phyloP scores from a whole-genome alignment of 2,113 vertebrate species.

The Limnothrissa miodon region DNA sequence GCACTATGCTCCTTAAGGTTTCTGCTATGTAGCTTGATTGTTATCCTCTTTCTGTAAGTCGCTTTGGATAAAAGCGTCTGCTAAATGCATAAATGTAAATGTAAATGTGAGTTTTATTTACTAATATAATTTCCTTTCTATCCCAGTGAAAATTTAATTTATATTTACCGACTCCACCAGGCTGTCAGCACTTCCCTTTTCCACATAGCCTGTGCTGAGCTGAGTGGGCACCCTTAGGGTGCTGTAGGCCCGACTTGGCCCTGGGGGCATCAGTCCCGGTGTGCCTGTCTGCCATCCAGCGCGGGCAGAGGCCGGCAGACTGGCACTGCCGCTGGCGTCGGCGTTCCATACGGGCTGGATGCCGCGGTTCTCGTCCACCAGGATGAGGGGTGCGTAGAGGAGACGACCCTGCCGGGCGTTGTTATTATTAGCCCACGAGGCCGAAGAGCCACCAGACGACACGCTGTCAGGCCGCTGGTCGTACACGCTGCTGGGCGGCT shows the following conservation, averaged over 20 bases:
- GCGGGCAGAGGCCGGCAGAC: constrained; percentile 51
- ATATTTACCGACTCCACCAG: constrained; percentile 86
- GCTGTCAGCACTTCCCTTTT: constrained; percentile 85
- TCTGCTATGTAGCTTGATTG: no score
- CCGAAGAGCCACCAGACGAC: constrained; percentile 56
- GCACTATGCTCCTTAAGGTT: no score
- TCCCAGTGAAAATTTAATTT: not conserved
- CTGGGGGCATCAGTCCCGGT: constrained; percentile 39
- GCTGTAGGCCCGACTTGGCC: constrained; percentile 71
- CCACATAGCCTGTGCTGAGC: constrained; percentile 59
- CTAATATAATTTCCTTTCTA: no score
- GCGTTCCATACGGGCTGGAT: constrained; percentile 49
- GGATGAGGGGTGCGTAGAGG: constrained; percentile 82
- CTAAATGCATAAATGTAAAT: no score
- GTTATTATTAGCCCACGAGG: constrained; percentile 79
- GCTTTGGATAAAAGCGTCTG: no score
- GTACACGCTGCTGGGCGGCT: constrained; percentile 55
- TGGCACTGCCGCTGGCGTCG: constrained; percentile 42
- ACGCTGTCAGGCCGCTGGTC: constrained; percentile 59
- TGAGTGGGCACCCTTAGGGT: constrained; percentile 77
- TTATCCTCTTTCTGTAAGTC: no score
- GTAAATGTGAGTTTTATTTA: no score
- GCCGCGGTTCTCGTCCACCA: constrained; percentile 75
- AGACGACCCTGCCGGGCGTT: constrained; percentile 74
- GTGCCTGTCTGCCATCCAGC: constrained; percentile 51